A percentile compares a stretch with the other conserved stretches of the same genome.
Conservation (phyloP, 2,113 vertebrate genomes). For the Laticauda colubrina region DNA sequence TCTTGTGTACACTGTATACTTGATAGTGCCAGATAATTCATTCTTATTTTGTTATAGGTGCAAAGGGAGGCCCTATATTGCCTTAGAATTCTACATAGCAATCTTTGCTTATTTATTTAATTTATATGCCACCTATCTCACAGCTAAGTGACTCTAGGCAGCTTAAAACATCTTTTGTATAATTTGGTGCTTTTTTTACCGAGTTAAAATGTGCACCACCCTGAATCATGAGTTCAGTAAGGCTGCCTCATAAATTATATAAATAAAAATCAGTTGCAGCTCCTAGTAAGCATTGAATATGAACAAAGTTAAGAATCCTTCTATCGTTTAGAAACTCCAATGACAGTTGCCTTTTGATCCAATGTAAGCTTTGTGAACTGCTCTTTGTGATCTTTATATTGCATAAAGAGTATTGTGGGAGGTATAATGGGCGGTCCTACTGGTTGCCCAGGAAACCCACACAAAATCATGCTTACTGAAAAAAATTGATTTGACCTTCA, state of each 20-base stretch:
- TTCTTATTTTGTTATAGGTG: neutral
- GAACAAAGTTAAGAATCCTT: neutral
- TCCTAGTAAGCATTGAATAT: neutral
- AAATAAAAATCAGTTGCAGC: neutral
- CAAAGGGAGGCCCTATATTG: neutral
- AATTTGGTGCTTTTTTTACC: neutral
- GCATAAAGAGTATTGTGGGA: constrained; percentile 24
- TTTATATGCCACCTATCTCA: neutral
- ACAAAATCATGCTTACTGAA: constrained; percentile 12
- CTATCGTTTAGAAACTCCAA: neutral
- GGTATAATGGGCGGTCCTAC: neutral
- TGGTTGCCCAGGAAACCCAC: constrained; percentile 9
- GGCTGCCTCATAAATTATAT: neutral
- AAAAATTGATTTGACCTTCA: constrained; percentile 26
- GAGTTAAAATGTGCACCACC: neutral
- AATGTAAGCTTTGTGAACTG: neutral
- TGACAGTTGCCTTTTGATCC: constrained; percentile 10
- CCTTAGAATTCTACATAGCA: neutral
- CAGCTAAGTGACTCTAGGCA: neutral
- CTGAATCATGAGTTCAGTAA: neutral
- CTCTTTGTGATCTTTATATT: constrained; percentile 26
- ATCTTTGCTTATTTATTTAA: neutral
- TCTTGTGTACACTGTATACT: neutral
- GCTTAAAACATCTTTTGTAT: neutral
- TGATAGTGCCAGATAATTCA: neutral